Percentiles rank a stretch among this genome's conserved stretches.
These are phyloP conservation scores for Apoderus coryli DNA, from an alignment of 2,888 invertebrate species.

Conservation along the genomic window DNA sequence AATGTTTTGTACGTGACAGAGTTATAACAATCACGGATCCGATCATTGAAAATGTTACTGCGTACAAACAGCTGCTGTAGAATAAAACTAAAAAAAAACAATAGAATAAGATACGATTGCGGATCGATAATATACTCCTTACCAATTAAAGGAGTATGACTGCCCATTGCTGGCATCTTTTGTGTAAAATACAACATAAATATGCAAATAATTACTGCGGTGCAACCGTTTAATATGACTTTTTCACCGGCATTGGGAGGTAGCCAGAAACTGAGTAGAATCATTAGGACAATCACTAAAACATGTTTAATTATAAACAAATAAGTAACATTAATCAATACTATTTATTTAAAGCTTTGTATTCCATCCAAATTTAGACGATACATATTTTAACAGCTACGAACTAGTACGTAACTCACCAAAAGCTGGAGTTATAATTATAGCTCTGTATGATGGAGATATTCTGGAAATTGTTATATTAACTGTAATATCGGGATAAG, in stretches of 20 bases:
- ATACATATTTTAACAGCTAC: too few species aligned
- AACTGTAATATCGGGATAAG: slow-evolving; percentile 39
- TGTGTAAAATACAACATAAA: slow-evolving; percentile 49
- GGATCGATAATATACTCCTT: slow-evolving; percentile 16
- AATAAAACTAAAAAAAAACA: slow-evolving; percentile 36
- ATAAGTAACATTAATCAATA: too few species aligned
- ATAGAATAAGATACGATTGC: not conserved
- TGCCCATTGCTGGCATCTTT: slow-evolving; percentile 40
- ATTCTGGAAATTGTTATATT: slow-evolving; percentile 37
- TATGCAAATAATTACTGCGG: slow-evolving; percentile 42
- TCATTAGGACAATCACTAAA: slow-evolving; percentile 43
- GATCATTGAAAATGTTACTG: slow-evolving; percentile 39
- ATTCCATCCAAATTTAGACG: too few species aligned
- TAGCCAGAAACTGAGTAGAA: slow-evolving; percentile 46
- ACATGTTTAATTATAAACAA: too few species aligned
- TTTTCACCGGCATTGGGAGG: slow-evolving; percentile 54
- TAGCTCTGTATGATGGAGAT: slow-evolving; percentile 43
- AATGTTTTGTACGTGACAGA: slow-evolving; percentile 34
- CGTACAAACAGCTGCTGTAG: slow-evolving; percentile 39
- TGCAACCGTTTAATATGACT: slow-evolving; percentile 42
- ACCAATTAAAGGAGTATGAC: slow-evolving; percentile 42
- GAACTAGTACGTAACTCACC: too few species aligned
- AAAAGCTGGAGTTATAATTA: slow-evolving; percentile 47
- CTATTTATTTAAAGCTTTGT: too few species aligned
- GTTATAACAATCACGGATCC: slow-evolving; percentile 39